Evolutionary conservation across 2,797 vertebrate genomes (phyloP).

Genomic region (Odontamblyopus rebecca): DNA sequence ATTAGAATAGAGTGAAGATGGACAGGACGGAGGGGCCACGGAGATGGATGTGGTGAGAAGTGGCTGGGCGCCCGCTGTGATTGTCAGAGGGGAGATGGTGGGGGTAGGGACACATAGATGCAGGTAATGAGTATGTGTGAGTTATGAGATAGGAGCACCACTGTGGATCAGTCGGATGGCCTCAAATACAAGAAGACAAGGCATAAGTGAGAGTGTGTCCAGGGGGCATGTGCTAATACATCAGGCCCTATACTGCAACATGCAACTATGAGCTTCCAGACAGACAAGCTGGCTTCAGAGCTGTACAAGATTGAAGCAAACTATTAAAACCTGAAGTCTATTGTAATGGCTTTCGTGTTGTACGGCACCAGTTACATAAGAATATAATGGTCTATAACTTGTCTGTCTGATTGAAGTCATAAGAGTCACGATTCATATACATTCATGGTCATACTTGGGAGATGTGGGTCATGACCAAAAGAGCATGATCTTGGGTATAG

Average conservation of each 20-base stretch:
- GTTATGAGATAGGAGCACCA: constrained; percentile 7
- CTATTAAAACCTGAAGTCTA: not conserved
- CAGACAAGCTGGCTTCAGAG: constrained; percentile 17
- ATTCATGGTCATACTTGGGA: constrained; percentile 3
- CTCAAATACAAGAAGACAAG: constrained; percentile 24
- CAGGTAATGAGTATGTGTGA: constrained; percentile 43
- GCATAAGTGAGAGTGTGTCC: constrained; percentile 6
- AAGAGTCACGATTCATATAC: constrained; percentile 7
- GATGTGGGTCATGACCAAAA: constrained; percentile 3
- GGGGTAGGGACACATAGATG: constrained; percentile 23
- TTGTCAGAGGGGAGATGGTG: constrained; percentile 34
- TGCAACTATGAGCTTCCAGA: constrained; percentile 25
- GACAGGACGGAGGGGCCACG: constrained; percentile 12
- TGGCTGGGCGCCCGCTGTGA: constrained; percentile 22
- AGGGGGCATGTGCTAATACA: constrained; percentile 1
- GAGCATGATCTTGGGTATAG: constrained; percentile 7
- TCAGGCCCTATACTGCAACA: constrained; percentile 16
- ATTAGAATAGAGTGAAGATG: constrained; percentile 25
- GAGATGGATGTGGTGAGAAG: constrained; percentile 5
- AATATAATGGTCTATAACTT: constrained; percentile 5
- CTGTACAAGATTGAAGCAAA: constrained; percentile 8
- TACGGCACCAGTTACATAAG: constrained; percentile 1
- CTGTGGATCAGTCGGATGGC: constrained; percentile 19
- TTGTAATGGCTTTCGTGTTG: constrained; percentile 8
- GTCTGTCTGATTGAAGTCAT: constrained; percentile 10